phyloP scores from a whole-genome alignment of 2,888 invertebrate genomes.

The Agrenia bidenticulata region DNA sequence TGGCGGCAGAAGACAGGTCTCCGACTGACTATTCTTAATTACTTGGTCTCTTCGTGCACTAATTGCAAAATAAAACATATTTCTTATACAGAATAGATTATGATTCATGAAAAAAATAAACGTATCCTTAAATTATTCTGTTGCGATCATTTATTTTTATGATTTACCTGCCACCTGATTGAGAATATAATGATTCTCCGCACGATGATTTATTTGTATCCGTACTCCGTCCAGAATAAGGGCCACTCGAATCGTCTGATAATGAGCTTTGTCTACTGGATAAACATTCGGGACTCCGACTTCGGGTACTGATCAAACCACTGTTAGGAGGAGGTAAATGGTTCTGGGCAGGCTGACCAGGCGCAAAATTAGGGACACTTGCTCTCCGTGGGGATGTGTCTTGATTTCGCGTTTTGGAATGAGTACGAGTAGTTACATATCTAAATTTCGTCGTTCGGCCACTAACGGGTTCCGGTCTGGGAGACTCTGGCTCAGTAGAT shows the following conservation, averaged over 20 bases:
- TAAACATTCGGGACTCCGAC: slow-evolving; percentile 49
- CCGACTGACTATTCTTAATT: slow-evolving; percentile 32
- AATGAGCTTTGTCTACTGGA: slow-evolving; percentile 51
- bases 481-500: slow-evolving; percentile 43
- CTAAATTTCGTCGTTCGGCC: slow-evolving; percentile 31
- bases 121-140: too few relatives aligned
- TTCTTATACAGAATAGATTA: not conserved
- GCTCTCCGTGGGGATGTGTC: slow-evolving; percentile 46
- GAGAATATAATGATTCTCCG: slow-evolving; percentile 25
- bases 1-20: slow-evolving; percentile 14
- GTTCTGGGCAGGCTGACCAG: slow-evolving; percentile 35
- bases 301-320: slow-evolving; percentile 28
- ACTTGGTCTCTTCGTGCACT: slow-evolving; percentile 8
- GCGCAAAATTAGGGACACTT: slow-evolving; percentile 48
- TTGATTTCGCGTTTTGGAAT: slow-evolving; percentile 30
- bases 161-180: not conserved
- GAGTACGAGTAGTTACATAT: slow-evolving; percentile 33
- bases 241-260: slow-evolving; percentile 51
- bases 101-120: not conserved
- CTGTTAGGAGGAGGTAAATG: slow-evolving; percentile 22
- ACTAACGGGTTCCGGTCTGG: slow-evolving; percentile 32
- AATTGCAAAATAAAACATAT: not conserved
- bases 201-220: slow-evolving; percentile 40
- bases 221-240: slow-evolving; percentile 48
- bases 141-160: too few relatives aligned